Evolutionary conservation across 37 sponge, comb jelly and placozoan genomes (phyloP).

Genomic region (Cliona cf. orientalis): DNA sequence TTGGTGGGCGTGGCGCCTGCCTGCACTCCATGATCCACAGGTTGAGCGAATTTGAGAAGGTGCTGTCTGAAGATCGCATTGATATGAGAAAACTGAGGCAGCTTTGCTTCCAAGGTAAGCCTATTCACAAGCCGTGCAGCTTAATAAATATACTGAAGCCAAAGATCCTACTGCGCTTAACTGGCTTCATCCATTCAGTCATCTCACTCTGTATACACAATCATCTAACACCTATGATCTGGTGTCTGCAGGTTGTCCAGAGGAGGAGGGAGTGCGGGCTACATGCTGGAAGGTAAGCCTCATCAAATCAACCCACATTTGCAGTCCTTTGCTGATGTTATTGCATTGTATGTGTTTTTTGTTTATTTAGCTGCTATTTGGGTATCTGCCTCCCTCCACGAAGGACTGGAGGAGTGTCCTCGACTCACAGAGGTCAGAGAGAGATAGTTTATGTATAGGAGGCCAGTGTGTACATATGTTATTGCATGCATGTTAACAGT

Average conservation of each 20-base stretch:
- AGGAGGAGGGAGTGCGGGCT: conserved; percentile 62
- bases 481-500: conserved; percentile 13
- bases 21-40: no score
- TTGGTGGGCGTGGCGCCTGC: no score
- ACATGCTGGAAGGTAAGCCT: conserved; percentile 74
- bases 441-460: neutral
- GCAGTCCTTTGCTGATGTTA: neutral
- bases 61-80: conserved; percentile 41
- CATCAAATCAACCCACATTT: neutral
- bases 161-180: neutral
- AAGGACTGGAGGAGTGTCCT: conserved; percentile 68
- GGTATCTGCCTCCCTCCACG: conserved; percentile 64
- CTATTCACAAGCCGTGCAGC: neutral
- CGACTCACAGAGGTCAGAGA: conserved; percentile 49
- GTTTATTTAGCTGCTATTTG: conserved; percentile 58
- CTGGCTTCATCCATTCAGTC: neutral
- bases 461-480: neutral
- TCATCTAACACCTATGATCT: neutral
- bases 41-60: conserved; percentile 42
- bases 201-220: neutral
- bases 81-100: conserved; percentile 40
- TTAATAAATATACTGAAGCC: neutral
- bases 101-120: conserved; percentile 67
- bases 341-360: neutral
- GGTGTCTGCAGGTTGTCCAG: conserved; percentile 64